These are phyloP conservation scores for Andricus grossulariae DNA, from an alignment of 1,140 invertebrate genomes.

Conservation along the genomic window DNA sequence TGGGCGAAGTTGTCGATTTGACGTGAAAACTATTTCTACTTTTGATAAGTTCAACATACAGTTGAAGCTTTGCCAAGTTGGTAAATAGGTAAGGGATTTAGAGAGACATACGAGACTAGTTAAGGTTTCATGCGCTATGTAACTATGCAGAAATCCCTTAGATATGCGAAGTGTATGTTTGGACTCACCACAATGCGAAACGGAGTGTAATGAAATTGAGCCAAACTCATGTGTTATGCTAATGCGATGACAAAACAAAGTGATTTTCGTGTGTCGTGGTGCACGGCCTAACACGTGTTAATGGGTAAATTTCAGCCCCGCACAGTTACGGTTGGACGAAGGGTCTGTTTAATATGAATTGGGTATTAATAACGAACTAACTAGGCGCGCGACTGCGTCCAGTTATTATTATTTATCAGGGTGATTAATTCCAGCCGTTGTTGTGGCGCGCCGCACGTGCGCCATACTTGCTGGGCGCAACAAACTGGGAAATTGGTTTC, in stretches of 20 bases:
- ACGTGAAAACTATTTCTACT: too few species aligned
- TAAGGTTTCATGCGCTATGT: not conserved
- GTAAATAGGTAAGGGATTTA: too few species aligned
- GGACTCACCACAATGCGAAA: constrained; percentile 27
- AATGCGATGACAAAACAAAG: constrained; percentile 26
- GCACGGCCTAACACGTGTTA: not conserved
- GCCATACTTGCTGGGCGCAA: constrained; percentile 30
- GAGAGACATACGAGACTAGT: too few species aligned
- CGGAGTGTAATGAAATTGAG: constrained; percentile 12
- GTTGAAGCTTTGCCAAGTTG: too few species aligned
- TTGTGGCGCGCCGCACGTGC: constrained; percentile 61
- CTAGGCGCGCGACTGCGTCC: constrained; percentile 62
- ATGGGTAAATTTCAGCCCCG: not conserved
- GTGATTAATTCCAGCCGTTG: constrained; percentile 68
- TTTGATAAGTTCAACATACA: too few species aligned
- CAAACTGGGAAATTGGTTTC: constrained; percentile 1
- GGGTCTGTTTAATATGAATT: constrained; percentile 73
- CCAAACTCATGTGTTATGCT: constrained; percentile 13
- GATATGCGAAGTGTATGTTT: constrained; percentile 19
- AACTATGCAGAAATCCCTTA: not conserved
- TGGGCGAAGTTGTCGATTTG: too few species aligned
- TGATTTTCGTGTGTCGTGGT: constrained; percentile 30
- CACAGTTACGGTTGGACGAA: constrained; percentile 45
- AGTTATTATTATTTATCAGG: constrained; percentile 74
- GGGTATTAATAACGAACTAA: constrained; percentile 74